Evolutionary conservation across 2,797 vertebrate species (phyloP).

Genomic region (Cercopithecus hamlyni): DNA sequence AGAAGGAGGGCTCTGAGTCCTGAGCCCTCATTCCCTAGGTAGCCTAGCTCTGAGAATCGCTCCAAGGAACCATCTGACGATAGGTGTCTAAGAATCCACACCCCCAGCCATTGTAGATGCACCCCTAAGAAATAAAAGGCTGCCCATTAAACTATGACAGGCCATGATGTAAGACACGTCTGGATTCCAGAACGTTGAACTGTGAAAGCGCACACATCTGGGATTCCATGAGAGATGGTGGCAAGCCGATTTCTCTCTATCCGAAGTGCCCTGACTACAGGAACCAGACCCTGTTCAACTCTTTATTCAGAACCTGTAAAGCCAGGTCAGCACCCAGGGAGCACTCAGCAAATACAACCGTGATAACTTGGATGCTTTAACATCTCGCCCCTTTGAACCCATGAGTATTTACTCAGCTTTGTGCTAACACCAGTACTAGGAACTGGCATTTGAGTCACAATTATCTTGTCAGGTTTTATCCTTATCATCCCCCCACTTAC

Average conservation of each 20-base stretch:
- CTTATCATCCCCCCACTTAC: neutral
- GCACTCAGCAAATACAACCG: fast-evolving
- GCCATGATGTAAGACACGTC: fast-evolving
- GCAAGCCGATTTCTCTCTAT: neutral
- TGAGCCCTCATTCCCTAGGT: neutral
- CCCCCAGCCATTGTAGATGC: fast-evolving
- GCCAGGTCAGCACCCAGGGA: neutral
- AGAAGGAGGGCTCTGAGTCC: neutral
- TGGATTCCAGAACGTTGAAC: fast-evolving
- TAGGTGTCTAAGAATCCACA: neutral
- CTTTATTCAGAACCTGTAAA: too few relatives aligned
- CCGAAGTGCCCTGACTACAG: fast-evolving
- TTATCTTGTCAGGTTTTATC: too few relatives aligned
- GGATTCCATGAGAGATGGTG: neutral
- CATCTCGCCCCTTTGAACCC: fast-evolving
- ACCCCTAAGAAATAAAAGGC: neutral
- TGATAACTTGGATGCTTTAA: fast-evolving
- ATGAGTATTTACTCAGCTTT: neutral
- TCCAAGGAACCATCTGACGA: neutral
- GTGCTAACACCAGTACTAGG: neutral
- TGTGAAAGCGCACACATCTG: neutral
- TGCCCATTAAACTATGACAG: too few relatives aligned
- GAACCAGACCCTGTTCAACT: neutral
- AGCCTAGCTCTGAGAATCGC: neutral
- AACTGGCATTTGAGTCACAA: neutral